phyloP scores from a whole-genome alignment of 2,113 vertebrate species.

The Natator depressus region DNA sequence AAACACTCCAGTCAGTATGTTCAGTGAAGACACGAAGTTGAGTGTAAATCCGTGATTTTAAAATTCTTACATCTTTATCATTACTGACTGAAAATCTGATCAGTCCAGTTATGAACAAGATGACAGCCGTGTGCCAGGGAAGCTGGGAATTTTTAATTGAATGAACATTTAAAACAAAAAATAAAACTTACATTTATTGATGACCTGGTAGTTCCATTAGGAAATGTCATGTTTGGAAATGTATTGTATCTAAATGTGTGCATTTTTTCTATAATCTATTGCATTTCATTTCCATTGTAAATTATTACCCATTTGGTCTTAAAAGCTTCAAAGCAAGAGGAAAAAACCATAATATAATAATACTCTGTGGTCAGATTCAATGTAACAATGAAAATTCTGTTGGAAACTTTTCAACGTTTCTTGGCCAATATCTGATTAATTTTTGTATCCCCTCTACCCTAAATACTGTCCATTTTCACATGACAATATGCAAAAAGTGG shows the following conservation, averaged over 20 bases:
- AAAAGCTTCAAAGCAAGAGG: neutral
- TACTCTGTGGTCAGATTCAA: neutral
- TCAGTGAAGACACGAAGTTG: neutral
- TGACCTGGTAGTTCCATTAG: neutral
- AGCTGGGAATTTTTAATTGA: neutral
- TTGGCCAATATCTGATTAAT: neutral
- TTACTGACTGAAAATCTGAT: too few species aligned
- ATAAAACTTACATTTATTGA: neutral
- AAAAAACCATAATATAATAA: neutral
- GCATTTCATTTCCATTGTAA: neutral
- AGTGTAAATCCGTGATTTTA: neutral
- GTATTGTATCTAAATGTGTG: neutral
- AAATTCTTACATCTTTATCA: neutral
- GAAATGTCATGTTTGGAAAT: neutral
- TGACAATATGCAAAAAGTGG: neutral
- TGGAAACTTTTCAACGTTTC: neutral
- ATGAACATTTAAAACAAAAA: neutral
- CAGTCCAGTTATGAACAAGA: neutral
- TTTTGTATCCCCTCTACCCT: neutral
- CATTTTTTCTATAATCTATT: neutral
- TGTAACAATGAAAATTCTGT: neutral
- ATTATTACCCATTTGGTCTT: neutral
- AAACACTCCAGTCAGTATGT: neutral
- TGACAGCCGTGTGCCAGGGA: neutral
- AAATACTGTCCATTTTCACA: neutral